phyloP scores from a whole-genome alignment of 2,797 vertebrate species.

The Muscicapa comitata region DNA sequence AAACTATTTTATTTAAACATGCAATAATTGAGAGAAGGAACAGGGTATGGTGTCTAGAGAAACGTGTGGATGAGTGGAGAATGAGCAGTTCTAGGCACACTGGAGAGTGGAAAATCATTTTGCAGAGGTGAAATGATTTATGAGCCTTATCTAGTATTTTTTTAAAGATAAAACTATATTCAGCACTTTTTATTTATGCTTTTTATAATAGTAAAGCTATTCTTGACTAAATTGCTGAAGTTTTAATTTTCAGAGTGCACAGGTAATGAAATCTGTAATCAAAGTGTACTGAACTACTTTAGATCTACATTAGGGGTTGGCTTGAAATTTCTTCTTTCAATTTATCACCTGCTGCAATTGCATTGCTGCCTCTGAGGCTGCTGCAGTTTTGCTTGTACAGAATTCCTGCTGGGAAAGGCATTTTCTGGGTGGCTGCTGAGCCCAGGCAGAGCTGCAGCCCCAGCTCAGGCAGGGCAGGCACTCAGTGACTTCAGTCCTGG shows the following conservation, averaged over 20 bases:
- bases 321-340: background rate
- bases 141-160: slow-evolving; percentile 55
- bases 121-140: slow-evolving; percentile 4
- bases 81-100: background rate
- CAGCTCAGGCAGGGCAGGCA: background rate
- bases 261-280: background rate
- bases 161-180: slow-evolving; percentile 47
- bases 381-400: background rate
- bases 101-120: slow-evolving; percentile 17
- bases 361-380: background rate
- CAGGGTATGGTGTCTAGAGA: background rate
- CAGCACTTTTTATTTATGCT: slow-evolving; percentile 65
- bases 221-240: background rate
- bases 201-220: slow-evolving; percentile 46
- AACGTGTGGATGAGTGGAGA: background rate
- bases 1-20: slow-evolving; percentile 44
- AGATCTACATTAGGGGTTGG: background rate
- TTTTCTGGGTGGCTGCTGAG: background rate
- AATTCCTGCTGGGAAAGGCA: background rate
- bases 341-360: background rate
- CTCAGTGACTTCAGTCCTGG: background rate
- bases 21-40: slow-evolving; percentile 56
- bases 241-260: slow-evolving; percentile 11
- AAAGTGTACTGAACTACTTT: background rate
- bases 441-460: background rate